Conservation (phyloP, 2,113 vertebrate species). For the Pseudorasbora parva region DNA sequence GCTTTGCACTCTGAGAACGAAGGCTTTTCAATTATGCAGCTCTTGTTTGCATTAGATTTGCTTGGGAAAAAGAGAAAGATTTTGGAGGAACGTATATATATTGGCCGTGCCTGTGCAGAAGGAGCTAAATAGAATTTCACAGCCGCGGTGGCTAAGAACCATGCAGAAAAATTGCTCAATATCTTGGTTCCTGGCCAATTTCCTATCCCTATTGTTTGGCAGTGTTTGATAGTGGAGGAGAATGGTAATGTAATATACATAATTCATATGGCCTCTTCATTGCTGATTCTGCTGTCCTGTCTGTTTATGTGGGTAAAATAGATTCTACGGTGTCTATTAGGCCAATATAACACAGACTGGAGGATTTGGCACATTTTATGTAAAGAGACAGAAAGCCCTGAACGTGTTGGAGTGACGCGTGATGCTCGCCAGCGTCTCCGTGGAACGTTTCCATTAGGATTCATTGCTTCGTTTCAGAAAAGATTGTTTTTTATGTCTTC, state of each 20-base stretch:
- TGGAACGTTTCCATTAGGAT: conserved; percentile 16
- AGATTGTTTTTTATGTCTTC: conserved; percentile 7
- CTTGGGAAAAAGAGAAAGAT: conserved; percentile 74
- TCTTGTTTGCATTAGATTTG: conserved; percentile 89
- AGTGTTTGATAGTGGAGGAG: conserved; percentile 75
- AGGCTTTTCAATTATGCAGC: conserved; percentile 93
- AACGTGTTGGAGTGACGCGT: neutral
- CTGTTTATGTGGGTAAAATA: conserved; percentile 88
- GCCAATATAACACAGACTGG: conserved; percentile 75
- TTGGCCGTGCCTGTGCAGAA: conserved; percentile 81
- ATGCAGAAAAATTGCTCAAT: conserved; percentile 91
- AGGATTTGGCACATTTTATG: conserved; percentile 74
- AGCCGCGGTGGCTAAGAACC: conserved; percentile 90
- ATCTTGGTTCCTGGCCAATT: conserved; percentile 88
- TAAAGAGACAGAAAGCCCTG: conserved; percentile 68
- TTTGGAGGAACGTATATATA: conserved; percentile 77
- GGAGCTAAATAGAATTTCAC: conserved; percentile 90
- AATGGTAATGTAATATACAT: conserved; percentile 89
- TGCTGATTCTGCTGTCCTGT: conserved; percentile 83
- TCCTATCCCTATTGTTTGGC: conserved; percentile 79
- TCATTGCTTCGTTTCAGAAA: neutral
- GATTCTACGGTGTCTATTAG: conserved; percentile 83
- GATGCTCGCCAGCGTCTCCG: conserved; percentile 18
- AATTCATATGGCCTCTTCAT: conserved; percentile 87
- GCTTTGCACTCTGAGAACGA: conserved; percentile 82